Evolutionary conservation across 2,888 invertebrate species (phyloP).

Genomic region (Galeruca laticollis): DNA sequence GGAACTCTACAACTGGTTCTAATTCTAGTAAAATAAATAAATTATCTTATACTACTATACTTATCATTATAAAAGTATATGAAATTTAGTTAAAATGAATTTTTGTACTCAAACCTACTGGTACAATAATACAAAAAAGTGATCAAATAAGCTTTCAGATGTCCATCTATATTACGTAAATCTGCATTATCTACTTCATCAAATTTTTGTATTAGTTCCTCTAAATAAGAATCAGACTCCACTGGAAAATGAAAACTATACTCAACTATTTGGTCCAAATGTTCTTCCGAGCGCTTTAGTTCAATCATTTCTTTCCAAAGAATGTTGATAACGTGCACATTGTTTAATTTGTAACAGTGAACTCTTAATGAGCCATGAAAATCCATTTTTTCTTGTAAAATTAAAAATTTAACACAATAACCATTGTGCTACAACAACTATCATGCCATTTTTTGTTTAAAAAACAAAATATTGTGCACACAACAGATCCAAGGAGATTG

Average conservation of each 20-base stretch:
- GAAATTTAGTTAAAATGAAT: neutral
- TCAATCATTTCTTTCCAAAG: conserved; percentile 50
- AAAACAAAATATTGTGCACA: too few relatives aligned
- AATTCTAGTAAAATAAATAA: neutral
- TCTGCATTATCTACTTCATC: conserved; percentile 46
- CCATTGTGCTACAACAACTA: too few relatives aligned
- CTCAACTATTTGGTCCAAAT: conserved; percentile 47
- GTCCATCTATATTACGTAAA: conserved; percentile 49
- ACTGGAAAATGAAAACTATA: conserved; percentile 53
- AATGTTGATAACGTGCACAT: conserved; percentile 42
- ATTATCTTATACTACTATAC: neutral
- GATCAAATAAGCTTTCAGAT: conserved; percentile 50
- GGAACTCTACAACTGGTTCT: conserved; percentile 43
- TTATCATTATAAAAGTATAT: neutral
- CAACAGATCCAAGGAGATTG: too few relatives aligned
- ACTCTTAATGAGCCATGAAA: conserved; percentile 30
- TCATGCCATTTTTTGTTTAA: too few relatives aligned
- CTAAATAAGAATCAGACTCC: conserved; percentile 50
- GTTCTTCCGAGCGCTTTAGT: conserved; percentile 41
- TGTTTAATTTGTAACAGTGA: conserved; percentile 45
- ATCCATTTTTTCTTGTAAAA: conserved; percentile 30
- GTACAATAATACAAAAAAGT: conserved; percentile 53
- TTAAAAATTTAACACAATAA: too few relatives aligned
- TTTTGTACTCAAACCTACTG: conserved; percentile 12
- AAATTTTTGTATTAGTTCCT: conserved; percentile 47